Percentiles rank a stretch among this genome's conserved stretches.
phyloP scores from a whole-genome alignment of 2,113 vertebrate genomes.

The Ramphastos sulfuratus region DNA sequence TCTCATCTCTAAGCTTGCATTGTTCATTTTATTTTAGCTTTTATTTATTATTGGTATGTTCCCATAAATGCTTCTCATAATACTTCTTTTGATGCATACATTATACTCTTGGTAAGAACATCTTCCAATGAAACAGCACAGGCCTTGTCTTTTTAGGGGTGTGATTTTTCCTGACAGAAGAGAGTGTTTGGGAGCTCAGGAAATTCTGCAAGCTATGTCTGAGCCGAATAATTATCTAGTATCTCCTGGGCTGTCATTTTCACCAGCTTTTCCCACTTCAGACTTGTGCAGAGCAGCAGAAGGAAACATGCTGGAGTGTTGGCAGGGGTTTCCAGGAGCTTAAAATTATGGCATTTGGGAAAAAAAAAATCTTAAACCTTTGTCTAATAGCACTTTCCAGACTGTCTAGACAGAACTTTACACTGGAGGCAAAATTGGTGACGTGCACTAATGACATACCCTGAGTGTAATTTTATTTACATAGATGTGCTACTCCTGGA shows the following conservation, averaged over 20 bases:
- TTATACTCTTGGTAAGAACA: not conserved
- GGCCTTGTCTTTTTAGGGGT: not conserved
- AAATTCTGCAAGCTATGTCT: not conserved
- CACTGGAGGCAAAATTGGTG: not conserved
- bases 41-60: not conserved
- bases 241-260: not conserved
- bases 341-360: not conserved
- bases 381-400: not conserved
- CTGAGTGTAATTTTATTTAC: not conserved
- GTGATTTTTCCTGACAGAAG: slow-evolving; percentile 19
- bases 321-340: not conserved
- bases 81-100: not conserved
- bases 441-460: not conserved
- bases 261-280: not conserved
- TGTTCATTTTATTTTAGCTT: not conserved
- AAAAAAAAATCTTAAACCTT: not conserved
- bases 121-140: not conserved
- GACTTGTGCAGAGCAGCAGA: slow-evolving; percentile 19
- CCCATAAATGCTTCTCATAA: not conserved
- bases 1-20: not conserved
- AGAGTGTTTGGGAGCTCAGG: not conserved
- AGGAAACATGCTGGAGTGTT: not conserved
- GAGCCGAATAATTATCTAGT: not conserved
- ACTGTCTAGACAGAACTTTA: not conserved
- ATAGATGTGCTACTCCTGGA: not conserved